Evolutionary conservation across 2,113 vertebrate genomes (phyloP), one percentile per base, ranked within the genome.

Genomic region (Beaufortia kweichowensis): DNA sequence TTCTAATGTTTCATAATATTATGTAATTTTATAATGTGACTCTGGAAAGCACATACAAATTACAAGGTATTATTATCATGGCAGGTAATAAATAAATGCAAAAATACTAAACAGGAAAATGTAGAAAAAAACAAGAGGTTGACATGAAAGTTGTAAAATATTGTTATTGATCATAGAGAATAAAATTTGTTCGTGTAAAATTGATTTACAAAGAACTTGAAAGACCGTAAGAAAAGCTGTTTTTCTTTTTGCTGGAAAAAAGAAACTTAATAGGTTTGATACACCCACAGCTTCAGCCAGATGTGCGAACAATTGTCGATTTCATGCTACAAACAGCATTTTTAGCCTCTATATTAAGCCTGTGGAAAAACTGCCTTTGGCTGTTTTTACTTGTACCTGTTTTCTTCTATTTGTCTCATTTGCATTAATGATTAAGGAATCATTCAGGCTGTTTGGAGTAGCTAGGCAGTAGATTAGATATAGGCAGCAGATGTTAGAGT

Each of bases 381-480:
- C 0, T 33, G 21, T 24, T 24, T 70, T 6, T 56, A 70, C 29
- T 39, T 12, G 14, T 53, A 4, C 35, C 19, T 31, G 29, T 26
- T 50, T 6, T 50, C 31, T 76, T 55, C 65, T n/a, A 57, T 76
- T 15, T 43, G 11, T 41, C 61, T 75, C 29, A 33, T 75, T 39
- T 61, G n/a, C 31, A 11, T 23, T 29, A 46, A 6, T 17, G 24
- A 66, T 48, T 48, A 46, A 19, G 12, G 2, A 46, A 14, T 43
- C 43, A 46, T 46, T 46, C 15, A 48, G 43, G 43, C 15, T 48
- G 12, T 48, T 48, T 48, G 3, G 0, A 19, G 43, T 5, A 17
- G 3, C 17, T 48, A 5, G 43, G 43, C 3, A 17, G 43, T 1
- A 17, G 43, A 46, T 4, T 4, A 35, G 7, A 35, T 35, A 35